phyloP scores from a whole-genome alignment of 2,113 vertebrate species.

The Casuarius casuarius region DNA sequence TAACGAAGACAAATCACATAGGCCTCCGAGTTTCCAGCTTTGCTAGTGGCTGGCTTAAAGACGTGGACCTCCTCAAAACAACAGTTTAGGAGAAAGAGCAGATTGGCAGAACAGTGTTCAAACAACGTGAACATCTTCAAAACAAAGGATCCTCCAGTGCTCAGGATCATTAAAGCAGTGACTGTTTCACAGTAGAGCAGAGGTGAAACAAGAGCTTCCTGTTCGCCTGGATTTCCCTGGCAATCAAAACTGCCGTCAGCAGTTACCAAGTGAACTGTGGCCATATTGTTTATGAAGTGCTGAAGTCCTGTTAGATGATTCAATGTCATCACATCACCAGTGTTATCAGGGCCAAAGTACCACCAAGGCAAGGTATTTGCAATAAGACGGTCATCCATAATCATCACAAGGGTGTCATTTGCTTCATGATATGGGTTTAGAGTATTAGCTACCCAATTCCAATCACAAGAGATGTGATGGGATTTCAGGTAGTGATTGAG shows the following conservation, averaged over 20 bases:
- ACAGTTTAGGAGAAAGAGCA: conserved; percentile 92
- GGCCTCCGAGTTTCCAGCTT: conserved; percentile 94
- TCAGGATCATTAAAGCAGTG: conserved; percentile 86
- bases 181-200: conserved; percentile 91
- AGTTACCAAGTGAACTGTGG: conserved; percentile 87
- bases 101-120: conserved; percentile 90
- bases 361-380: conserved; percentile 89
- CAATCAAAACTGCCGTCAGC: conserved; percentile 98
- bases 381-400: conserved; percentile 93
- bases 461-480: conserved; percentile 81
- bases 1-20: conserved; percentile 90
- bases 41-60: conserved; percentile 97
- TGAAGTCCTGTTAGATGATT: conserved; percentile 87
- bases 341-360: conserved; percentile 96
- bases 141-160: conserved; percentile 89
- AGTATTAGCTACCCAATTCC: conserved; percentile 92
- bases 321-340: conserved; percentile 89
- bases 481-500: conserved; percentile 93
- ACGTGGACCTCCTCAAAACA: conserved; percentile 86
- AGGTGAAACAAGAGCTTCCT: conserved; percentile 91
- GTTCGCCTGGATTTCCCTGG: conserved; percentile 94
- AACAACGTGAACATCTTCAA: conserved; percentile 97
- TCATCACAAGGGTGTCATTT: conserved; percentile 85
- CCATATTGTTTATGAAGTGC: conserved; percentile 81
- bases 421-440: conserved; percentile 94